Conservation (phyloP, 2,888 invertebrate genomes). For the Melanchra persicariae region DNA sequence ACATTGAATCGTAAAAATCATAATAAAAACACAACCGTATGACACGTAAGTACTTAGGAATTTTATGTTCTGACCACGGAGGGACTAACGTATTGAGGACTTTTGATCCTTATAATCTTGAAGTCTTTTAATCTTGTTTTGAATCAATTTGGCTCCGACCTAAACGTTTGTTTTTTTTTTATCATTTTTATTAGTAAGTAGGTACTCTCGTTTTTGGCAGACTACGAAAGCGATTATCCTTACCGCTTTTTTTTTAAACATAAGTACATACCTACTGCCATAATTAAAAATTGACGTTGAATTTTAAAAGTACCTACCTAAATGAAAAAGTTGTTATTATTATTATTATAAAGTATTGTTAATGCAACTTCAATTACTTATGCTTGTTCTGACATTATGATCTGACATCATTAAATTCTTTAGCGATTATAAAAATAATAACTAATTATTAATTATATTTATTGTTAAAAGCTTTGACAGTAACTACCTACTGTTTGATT, state of each 20-base stretch:
- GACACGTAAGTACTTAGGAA: constrained; percentile 48
- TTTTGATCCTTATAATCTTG: constrained; percentile 40
- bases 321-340: neutral
- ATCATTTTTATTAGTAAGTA: no score
- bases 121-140: constrained; percentile 53
- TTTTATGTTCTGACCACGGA: constrained; percentile 57
- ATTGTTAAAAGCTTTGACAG: constrained; percentile 25
- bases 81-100: constrained; percentile 35
- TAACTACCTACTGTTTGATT: constrained; percentile 28
- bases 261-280: no score
- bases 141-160: constrained; percentile 46
- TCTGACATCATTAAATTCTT: constrained; percentile 13
- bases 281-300: neutral
- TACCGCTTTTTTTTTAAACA: neutral
- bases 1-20: constrained; percentile 70
- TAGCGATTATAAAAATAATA: constrained; percentile 17
- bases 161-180: constrained; percentile 27
- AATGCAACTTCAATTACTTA: constrained; percentile 2
- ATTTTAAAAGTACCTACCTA: neutral
- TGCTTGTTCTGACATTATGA: constrained; percentile 2
- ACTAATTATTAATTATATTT: constrained; percentile 18
- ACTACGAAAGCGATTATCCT: constrained; percentile 7
- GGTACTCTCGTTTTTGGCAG: constrained; percentile 29
- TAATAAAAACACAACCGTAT: constrained; percentile 55
- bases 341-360: no score